Evolutionary conservation across 30 jellyfish, hydroid and myxozoan species (phyloP).

Genomic region (Turritopsis dohrnii): DNA sequence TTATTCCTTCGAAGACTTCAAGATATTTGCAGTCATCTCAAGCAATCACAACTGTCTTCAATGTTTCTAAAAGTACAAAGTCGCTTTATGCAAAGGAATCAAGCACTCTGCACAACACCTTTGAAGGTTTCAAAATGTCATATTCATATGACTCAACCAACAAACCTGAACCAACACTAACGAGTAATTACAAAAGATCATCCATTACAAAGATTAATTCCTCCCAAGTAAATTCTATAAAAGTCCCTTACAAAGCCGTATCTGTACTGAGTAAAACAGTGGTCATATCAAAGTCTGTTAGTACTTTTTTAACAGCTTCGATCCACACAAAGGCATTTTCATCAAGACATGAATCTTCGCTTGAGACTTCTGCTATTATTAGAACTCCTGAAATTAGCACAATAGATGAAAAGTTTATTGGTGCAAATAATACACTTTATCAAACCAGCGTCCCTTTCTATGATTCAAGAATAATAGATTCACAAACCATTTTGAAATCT

Average conservation of each 20-base stretch:
- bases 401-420: no score
- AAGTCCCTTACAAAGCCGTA: not conserved
- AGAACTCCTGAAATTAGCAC: no score
- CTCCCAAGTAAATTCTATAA: no score
- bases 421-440: no score
- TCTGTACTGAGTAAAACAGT: not conserved
- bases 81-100: not conserved
- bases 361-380: no score
- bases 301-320: not conserved
- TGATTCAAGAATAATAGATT: no score
- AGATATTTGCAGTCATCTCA: not conserved
- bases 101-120: not conserved
- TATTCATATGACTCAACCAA: not conserved
- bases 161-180: not conserved
- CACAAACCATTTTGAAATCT: no score
- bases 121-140: not conserved
- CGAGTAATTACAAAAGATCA: not conserved
- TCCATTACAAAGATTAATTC: no score
- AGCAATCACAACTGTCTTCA: not conserved
- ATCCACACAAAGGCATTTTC: not conserved
- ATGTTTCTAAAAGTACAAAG: not conserved
- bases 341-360: not conserved
- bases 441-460: no score
- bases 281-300: not conserved
- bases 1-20: not conserved